A percentile compares a stretch with the other conserved stretches of the same genome.
Evolutionary conservation across 2,888 invertebrate species (phyloP).

Genomic region (Aspidiotus rigidus): DNA sequence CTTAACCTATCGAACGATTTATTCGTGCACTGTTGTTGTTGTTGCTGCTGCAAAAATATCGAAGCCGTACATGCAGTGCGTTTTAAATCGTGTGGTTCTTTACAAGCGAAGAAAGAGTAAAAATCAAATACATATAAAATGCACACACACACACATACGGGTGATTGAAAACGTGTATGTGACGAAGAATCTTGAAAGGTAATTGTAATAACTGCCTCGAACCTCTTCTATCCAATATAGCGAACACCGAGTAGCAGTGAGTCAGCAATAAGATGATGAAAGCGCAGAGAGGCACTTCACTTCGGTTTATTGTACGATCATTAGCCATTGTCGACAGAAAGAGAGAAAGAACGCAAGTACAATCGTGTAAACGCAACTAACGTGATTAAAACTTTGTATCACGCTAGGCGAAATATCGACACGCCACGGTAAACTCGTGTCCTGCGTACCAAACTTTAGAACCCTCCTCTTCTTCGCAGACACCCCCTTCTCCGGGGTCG

Average conservation of each 20-base stretch:
- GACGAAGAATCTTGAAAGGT: too few relatives aligned
- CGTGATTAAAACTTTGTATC: slow-evolving; percentile 19
- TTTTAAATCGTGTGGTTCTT: too few relatives aligned
- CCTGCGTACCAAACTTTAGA: background rate
- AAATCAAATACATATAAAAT: too few relatives aligned
- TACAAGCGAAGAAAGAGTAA: too few relatives aligned
- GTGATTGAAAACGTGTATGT: too few relatives aligned
- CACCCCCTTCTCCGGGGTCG: background rate
- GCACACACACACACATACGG: too few relatives aligned
- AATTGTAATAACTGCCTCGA: background rate
- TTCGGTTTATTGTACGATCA: slow-evolving; percentile 16
- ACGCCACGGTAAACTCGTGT: background rate
- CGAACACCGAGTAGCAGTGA: slow-evolving; percentile 36
- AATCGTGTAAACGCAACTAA: slow-evolving; percentile 14
- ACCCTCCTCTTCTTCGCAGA: background rate
- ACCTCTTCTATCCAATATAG: slow-evolving; percentile 37
- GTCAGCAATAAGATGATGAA: slow-evolving; percentile 36
- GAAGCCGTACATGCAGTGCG: too few relatives aligned
- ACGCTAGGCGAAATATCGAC: slow-evolving; percentile 1
- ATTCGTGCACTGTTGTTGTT: too few relatives aligned
- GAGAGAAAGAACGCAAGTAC: background rate
- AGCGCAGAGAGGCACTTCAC: slow-evolving; percentile 28
- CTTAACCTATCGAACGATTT: too few relatives aligned
- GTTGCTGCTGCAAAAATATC: too few relatives aligned
- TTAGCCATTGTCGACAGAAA: slow-evolving; percentile 13